Evolutionary conservation across 2,797 vertebrate genomes (phyloP).

Genomic region (Furcifer pardalis): DNA sequence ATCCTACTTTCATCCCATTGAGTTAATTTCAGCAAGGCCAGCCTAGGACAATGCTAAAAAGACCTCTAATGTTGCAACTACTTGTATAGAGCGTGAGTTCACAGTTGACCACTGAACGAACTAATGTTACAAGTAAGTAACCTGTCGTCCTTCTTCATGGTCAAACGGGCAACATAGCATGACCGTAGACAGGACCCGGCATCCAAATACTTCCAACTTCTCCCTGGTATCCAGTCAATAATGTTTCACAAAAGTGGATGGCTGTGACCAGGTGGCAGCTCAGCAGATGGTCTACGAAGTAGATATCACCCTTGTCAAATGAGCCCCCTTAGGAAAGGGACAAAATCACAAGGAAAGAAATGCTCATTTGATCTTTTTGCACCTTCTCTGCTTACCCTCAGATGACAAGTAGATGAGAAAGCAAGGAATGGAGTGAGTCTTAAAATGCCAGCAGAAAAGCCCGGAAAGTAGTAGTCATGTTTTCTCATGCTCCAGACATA

Average conservation of each 20-base stretch:
- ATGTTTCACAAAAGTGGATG: no score
- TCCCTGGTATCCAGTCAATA: no score
- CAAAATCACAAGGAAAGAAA: slow-evolving; percentile 4
- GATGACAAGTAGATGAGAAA: slow-evolving; percentile 1
- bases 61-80: neutral
- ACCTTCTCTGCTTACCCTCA: slow-evolving; percentile 25
- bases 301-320: no score
- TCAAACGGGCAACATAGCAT: no score
- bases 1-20: neutral
- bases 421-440: slow-evolving; percentile 40
- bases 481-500: slow-evolving; percentile 59
- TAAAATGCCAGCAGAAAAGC: neutral
- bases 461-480: neutral
- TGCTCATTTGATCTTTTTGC: slow-evolving; percentile 9
- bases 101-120: no score
- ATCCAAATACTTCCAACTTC: no score
- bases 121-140: no score
- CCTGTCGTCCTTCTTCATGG: no score
- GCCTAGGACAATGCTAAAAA: neutral
- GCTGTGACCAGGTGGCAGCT: no score
- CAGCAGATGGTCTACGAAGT: no score
- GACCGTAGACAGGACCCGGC: no score
- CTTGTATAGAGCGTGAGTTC: no score
- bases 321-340: neutral
- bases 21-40: neutral